Base-by-base conservation (phyloP, 2,797 vertebrate genomes). In the Coracias cyanogaster region DNA sequence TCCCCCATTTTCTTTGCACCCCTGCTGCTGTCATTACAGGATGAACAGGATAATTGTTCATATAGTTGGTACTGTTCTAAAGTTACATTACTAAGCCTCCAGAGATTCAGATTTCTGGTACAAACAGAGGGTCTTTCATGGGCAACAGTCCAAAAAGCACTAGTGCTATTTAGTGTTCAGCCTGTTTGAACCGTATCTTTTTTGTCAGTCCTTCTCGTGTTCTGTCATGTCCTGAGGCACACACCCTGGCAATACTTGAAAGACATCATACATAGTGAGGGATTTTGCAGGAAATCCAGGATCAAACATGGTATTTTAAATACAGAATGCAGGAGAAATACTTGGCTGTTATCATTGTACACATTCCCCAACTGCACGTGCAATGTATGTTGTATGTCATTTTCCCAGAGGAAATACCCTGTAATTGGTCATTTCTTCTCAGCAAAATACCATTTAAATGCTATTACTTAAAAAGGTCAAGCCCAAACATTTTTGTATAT, bases 241-340 rank as follows among this genome's bases (percentile, higher is more conserved):
- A 81, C 8, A 74, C 20, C 10, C 35, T 96, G 95, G 94, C 96
- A 94, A 73, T 73, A 93, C 87, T 94, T 97, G 77, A 96, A 96
- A 96, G 81, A 35, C 45, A 22, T 77, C 31, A 86, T 60, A 33
- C 54, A 22, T 25, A 60, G 46, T 39, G 43, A 87, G 18, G 45
- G 64, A 80, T 80, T 77, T 69, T 72, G 87, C 87, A 95, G 94
- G 91, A 96, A 94, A 88, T 91, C 65, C 82, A 84, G 62, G 73
- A 92, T 89, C 83, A 96, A 96, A 96, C 89, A 55, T 6, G 6
- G 0, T 49, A 66, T 80, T 96, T 93, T 93, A 95, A 96, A 91
- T 91, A 89, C 17, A 96, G 82, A 86, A 69, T 35, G 3, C 15
- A 84, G 58, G 54, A 93, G 70, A 90, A 94, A 65, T 48, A 45